Conservation (phyloP, 2,113 vertebrate species). For the Noturus placidus region DNA sequence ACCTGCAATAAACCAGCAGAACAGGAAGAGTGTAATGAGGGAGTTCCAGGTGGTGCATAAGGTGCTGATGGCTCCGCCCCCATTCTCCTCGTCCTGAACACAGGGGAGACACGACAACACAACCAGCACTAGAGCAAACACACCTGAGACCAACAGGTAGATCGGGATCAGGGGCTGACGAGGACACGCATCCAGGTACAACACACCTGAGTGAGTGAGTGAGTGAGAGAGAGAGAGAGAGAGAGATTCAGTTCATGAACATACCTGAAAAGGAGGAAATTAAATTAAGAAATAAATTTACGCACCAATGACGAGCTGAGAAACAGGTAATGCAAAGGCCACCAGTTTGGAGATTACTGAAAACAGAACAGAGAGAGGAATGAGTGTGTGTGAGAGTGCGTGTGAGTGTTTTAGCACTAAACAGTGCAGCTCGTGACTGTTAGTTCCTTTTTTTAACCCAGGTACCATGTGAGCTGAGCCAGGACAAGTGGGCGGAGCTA, state of each 20-base stretch:
- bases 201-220: constrained; percentile 34
- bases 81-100: constrained; percentile 46
- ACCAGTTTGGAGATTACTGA: constrained; percentile 58
- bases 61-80: constrained; percentile 32
- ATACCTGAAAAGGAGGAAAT: not conserved
- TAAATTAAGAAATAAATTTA: not conserved
- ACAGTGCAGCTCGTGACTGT: not conserved
- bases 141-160: constrained; percentile 59
- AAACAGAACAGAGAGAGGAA: constrained; percentile 3
- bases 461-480: not conserved
- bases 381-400: not conserved
- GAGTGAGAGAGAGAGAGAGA: not conserved
- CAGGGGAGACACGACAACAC: constrained; percentile 58
- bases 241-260: not conserved
- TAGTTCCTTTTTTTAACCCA: not conserved
- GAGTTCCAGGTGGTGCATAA: constrained; percentile 60
- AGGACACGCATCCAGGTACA: constrained; percentile 52
- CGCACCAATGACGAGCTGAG: constrained; percentile 56
- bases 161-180: constrained; percentile 55
- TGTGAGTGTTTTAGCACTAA: not conserved
- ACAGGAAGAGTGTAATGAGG: constrained; percentile 58
- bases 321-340: constrained; percentile 47
- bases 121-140: constrained; percentile 37
- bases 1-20: constrained; percentile 64
- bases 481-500: not conserved